A percentile compares a stretch with the other conserved stretches of the same genome.
These are phyloP conservation scores for Girardia tigrina DNA, from an alignment of 2,888 invertebrate genomes.

Conservation along the genomic window DNA sequence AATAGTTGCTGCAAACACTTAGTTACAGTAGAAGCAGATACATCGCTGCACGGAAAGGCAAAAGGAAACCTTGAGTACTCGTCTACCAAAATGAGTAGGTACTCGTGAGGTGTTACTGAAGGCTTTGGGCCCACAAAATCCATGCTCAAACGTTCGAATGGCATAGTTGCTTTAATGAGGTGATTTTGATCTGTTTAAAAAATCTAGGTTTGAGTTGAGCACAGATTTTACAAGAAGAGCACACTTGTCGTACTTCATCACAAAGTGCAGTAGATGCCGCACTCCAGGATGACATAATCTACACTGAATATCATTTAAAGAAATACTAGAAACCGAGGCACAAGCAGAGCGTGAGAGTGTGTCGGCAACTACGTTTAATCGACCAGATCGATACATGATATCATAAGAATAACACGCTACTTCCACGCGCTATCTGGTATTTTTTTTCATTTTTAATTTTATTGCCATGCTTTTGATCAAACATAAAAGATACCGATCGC, in stretches of 20 bases:
- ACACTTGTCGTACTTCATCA: constrained; percentile 3
- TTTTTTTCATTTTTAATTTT: constrained; percentile 39
- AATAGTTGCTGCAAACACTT: constrained; percentile 38
- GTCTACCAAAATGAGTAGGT: constrained; percentile 38
- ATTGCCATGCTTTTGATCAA: constrained; percentile 34
- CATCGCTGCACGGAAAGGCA: constrained; percentile 38
- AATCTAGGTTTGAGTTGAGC: constrained; percentile 36
- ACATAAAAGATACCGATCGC: constrained; percentile 38
- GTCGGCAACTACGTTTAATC: constrained; percentile 36
- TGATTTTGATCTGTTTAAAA: not conserved
- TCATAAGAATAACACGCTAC: constrained; percentile 37
- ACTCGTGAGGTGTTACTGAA: constrained; percentile 37
- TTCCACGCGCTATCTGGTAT: constrained; percentile 38
- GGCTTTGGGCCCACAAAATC: constrained; percentile 39
- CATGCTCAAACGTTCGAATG: constrained; percentile 38
- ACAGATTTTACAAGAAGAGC: constrained; percentile 32
- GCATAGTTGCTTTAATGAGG: constrained; percentile 38
- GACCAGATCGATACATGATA: constrained; percentile 37
- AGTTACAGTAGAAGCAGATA: constrained; percentile 37
- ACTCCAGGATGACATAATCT: constrained; percentile 35
- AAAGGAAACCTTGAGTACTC: constrained; percentile 39
- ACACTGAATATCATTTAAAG: constrained; percentile 24
- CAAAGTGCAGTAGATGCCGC: constrained; percentile 28
- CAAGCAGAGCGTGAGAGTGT: constrained; percentile 35
- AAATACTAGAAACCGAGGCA: not conserved